A percentile compares a stretch with the other conserved stretches of the same genome.
Evolutionary conservation across 1,140 invertebrate species (phyloP).

Genomic region (Artemia franciscana): DNA sequence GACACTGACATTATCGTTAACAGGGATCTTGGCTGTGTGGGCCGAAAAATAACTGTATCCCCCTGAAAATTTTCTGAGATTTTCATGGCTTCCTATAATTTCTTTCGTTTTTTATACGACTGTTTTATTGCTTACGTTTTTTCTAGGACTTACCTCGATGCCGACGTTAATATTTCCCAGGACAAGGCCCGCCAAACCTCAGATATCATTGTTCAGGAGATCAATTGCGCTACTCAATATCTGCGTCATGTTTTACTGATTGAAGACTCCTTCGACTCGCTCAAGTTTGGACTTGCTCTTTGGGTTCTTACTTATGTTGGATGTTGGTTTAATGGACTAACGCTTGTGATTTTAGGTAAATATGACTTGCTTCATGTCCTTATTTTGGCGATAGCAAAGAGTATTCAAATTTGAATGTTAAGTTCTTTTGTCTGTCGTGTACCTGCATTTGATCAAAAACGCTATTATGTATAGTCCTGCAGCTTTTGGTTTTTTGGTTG

Average conservation of each 20-base stretch:
- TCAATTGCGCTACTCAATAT: constrained; percentile 51
- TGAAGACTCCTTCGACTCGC: constrained; percentile 83
- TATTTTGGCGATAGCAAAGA: constrained; percentile 1
- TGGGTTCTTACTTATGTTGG: constrained; percentile 91
- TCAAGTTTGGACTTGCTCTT: constrained; percentile 73
- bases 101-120: constrained; percentile 1
- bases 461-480: no score
- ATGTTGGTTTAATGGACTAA: constrained; percentile 94
- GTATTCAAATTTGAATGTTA: constrained; percentile 2
- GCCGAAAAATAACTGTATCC: not conserved
- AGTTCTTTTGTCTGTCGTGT: constrained; percentile 2
- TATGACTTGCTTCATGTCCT: not conserved
- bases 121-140: constrained; percentile 11
- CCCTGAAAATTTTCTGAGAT: not conserved
- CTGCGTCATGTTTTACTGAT: constrained; percentile 79
- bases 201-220: constrained; percentile 52
- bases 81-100: not conserved
- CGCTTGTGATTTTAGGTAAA: constrained; percentile 74
- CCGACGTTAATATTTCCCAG: constrained; percentile 56
- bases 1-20: no score
- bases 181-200: constrained; percentile 69
- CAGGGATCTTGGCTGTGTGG: constrained; percentile 13
- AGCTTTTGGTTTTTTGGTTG: no score
- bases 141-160: constrained; percentile 57
- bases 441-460: constrained; percentile 17